Percentiles rank a stretch among this genome's conserved stretches.
phyloP scores from a whole-genome alignment of 1,140 invertebrate genomes.

The Theocolax elegans region DNA sequence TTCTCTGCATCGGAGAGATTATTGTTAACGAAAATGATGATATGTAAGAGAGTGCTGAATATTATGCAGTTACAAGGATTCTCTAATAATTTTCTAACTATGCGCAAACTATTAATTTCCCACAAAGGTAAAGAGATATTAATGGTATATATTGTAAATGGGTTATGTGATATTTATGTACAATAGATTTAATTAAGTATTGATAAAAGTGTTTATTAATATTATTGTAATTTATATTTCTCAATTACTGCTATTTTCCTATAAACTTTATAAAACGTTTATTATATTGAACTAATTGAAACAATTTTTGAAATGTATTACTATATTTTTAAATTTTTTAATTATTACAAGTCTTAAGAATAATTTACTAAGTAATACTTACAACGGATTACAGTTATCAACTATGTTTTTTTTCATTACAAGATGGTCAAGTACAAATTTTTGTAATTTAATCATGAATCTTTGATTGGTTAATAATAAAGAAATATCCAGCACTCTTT shows the following conservation, averaged over 20 bases:
- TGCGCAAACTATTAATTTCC: background rate
- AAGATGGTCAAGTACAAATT: background rate
- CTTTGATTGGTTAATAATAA: background rate
- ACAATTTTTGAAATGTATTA: too few species aligned
- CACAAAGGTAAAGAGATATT: background rate
- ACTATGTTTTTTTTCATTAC: background rate
- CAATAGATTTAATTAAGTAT: constrained; percentile 17
- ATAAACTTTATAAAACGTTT: background rate
- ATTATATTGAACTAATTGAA: too few species aligned
- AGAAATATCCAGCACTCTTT: constrained; percentile 20
- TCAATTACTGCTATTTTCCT: background rate
- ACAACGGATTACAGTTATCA: too few species aligned
- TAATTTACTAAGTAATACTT: background rate
- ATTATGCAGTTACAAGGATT: constrained; percentile 1
- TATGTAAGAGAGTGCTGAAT: constrained; percentile 45
- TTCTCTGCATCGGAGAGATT: constrained; percentile 49
- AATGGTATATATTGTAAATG: constrained; percentile 43
- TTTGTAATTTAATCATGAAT: too few species aligned
- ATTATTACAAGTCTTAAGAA: background rate
- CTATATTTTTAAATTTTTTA: too few species aligned
- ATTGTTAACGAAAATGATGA: constrained; percentile 29
- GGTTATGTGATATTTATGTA: constrained; percentile 63
- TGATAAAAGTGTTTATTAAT: background rate
- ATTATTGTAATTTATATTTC: background rate
- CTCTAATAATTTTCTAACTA: background rate